Percentiles rank a stretch among this genome's conserved stretches.
Conservation (phyloP, 2,888 invertebrate genomes). For the Margaritifera margaritifera region DNA sequence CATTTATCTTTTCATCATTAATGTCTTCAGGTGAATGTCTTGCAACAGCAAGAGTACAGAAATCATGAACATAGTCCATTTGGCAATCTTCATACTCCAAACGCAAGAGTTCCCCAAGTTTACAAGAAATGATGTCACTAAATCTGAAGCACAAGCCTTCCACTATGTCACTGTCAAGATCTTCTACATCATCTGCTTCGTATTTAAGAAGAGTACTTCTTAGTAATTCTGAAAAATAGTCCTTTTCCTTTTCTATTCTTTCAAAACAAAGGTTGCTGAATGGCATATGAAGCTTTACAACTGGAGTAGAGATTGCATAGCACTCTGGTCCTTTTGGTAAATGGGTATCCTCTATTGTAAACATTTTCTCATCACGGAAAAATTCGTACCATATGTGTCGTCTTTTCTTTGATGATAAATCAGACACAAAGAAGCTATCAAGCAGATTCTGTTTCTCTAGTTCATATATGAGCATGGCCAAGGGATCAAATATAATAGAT, state of each 20-base stretch:
- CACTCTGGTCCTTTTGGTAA: conserved; percentile 37
- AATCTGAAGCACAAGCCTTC: conserved; percentile 20
- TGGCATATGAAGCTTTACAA: conserved; percentile 32
- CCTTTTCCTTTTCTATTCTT: conserved; percentile 27
- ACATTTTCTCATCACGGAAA: conserved; percentile 9
- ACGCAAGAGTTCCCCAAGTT: conserved; percentile 10
- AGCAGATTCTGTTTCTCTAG: conserved; percentile 27
- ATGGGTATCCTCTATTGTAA: conserved; percentile 21
- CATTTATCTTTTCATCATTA: not conserved
- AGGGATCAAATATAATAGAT: conserved; percentile 25
- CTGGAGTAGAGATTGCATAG: conserved; percentile 23
- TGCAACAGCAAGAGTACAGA: conserved; percentile 20
- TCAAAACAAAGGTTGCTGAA: conserved; percentile 26
- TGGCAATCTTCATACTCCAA: conserved; percentile 5
- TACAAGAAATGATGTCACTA: conserved; percentile 17
- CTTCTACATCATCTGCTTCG: conserved; percentile 32
- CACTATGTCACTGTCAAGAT: conserved; percentile 27
- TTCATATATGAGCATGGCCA: conserved; percentile 30
- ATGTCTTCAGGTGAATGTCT: not conserved
- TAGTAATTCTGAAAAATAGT: conserved; percentile 30
- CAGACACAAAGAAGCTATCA: conserved; percentile 25
- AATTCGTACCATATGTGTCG: conserved; percentile 8
- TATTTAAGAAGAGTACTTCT: conserved; percentile 20
- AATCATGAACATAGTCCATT: conserved; percentile 29
- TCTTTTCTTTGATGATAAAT: not conserved